Conservation (phyloP, 1,140 invertebrate genomes). For the Ostrea denselamellosa region DNA sequence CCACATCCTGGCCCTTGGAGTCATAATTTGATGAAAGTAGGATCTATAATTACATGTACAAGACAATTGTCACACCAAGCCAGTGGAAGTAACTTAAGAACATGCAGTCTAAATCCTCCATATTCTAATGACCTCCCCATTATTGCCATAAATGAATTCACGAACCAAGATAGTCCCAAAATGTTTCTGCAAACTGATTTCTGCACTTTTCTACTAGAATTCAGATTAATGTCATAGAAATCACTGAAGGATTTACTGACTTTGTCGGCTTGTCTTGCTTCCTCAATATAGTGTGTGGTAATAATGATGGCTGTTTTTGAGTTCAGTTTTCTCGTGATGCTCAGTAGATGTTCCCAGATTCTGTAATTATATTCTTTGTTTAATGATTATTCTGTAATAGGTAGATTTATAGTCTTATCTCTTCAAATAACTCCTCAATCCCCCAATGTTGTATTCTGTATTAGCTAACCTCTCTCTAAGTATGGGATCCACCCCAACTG, state of each 20-base stretch:
- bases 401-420: background rate
- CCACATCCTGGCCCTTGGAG: no score
- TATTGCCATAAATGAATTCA: no score
- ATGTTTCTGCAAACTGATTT: no score
- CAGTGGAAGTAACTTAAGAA: no score
- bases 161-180: no score
- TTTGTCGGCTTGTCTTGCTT: constrained; percentile 81
- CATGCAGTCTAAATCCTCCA: no score
- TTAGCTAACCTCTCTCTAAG: constrained; percentile 87
- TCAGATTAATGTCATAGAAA: background rate
- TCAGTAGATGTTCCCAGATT: constrained; percentile 94
- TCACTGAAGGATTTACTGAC: background rate
- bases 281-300: constrained; percentile 96
- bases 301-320: constrained; percentile 91
- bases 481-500: constrained; percentile 94
- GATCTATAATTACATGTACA: no score
- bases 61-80: no score
- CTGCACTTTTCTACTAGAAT: no score
- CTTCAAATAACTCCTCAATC: background rate
- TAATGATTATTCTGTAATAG: background rate
- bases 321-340: constrained; percentile 83
- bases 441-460: background rate
- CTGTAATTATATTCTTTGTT: constrained; percentile 79
- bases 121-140: no score
- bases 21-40: no score